phyloP scores from a whole-genome alignment of 2,888 invertebrate genomes.

The Agrilus cyanescens region DNA sequence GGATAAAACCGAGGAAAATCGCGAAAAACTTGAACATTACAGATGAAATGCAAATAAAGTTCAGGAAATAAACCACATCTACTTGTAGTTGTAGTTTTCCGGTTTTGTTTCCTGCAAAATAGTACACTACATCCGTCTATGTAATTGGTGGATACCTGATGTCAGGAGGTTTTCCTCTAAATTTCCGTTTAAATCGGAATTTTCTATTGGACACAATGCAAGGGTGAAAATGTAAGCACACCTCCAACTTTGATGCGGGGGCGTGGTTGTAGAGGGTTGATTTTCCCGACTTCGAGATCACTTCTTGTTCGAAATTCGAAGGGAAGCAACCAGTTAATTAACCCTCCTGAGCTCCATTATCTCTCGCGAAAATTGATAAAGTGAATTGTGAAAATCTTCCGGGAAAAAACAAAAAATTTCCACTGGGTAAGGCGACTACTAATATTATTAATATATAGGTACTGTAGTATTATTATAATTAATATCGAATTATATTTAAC shows the following conservation, averaged over 20 bases:
- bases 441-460: no score
- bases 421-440: neutral
- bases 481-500: no score
- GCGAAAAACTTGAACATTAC: no score
- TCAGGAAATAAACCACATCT: no score
- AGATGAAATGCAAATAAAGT: no score
- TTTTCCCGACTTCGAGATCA: constrained; percentile 15
- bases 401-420: neutral
- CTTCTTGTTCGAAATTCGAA: constrained; percentile 15
- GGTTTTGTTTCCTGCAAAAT: constrained; percentile 4
- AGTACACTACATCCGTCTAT: constrained; percentile 15
- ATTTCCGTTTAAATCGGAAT: constrained; percentile 21
- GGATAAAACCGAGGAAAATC: no score
- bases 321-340: constrained; percentile 5
- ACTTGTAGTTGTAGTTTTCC: no score
- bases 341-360: constrained; percentile 6
- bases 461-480: no score
- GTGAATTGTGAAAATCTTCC: neutral
- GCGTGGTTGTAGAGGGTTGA: constrained; percentile 17
- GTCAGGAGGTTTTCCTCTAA: constrained; percentile 23
- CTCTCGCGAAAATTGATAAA: neutral
- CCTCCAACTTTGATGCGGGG: constrained; percentile 13
- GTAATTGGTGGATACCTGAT: constrained; percentile 30
- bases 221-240: constrained; percentile 24
- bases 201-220: constrained; percentile 29